A percentile compares a stretch with the other conserved stretches of the same genome.
Conservation (phyloP, 2,797 vertebrate genomes). For the Mico argentatus region DNA sequence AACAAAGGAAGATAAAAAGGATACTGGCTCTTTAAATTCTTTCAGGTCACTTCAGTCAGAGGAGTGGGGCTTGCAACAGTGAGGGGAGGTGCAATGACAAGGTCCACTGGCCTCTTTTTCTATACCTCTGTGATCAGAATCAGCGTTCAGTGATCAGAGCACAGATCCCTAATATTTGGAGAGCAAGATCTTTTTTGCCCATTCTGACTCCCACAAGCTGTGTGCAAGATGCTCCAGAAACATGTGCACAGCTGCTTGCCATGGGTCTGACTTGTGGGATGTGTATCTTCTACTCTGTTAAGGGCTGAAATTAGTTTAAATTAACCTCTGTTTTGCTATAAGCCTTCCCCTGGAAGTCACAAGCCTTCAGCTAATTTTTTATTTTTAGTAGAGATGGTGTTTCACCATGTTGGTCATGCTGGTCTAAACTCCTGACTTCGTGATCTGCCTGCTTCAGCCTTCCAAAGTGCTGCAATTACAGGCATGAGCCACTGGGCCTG, state of each 20-base stretch:
- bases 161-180: neutral
- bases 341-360: neutral
- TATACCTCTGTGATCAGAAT: neutral
- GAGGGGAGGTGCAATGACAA: neutral
- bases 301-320: neutral
- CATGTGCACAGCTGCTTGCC: neutral
- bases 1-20: neutral
- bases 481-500: neutral
- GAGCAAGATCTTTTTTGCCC: neutral
- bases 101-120: neutral
- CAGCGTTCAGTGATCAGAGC: neutral
- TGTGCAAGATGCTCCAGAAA: neutral
- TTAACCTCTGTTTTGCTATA: neutral
- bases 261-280: neutral
- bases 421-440: neutral
- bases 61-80: neutral
- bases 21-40: neutral
- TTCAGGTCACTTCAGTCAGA: neutral
- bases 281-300: neutral
- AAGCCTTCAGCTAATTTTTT: neutral
- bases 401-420: neutral
- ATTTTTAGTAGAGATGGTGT: neutral
- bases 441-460: neutral
- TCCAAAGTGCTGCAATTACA: neutral
- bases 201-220: neutral